Evolutionary conservation across 2,113 vertebrate genomes (phyloP), one percentile per base, ranked within the genome.

Genomic region (Phrynosoma platyrhinos): DNA sequence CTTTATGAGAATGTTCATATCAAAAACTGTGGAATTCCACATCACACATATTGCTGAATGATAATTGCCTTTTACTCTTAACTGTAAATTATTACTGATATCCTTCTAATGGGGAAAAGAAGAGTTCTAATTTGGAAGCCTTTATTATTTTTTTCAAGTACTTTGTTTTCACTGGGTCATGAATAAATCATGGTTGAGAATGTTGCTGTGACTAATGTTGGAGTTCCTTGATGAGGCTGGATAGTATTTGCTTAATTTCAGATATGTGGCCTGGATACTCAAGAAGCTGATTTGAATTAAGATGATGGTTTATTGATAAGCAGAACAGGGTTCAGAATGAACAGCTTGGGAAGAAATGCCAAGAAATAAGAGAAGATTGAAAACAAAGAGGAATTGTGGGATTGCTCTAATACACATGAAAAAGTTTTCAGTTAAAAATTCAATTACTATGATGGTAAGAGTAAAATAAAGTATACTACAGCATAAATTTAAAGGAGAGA

Each of bases 201-300:
- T 25, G 1, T 13, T 78, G 58, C 69, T 86, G 9, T 2, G 3
- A 79, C 58, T 68, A 1, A 8, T 58, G 71, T 0, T 83, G 47
- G n/a, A 89, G 64, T 32, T 90, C 66, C 2, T 72, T 82, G 64
- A 42, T 78, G 8, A 75, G 4, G 82, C 77, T 8, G 64, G 10
- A 47, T 53, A 68, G 42, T 74, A 23, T 83, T 90, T 47, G 0
- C 79, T 83, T 82, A 85, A 83, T 84, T 68, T 88, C 47, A 91
- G 20, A 82, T 82, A 47, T 77, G 9, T 80, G 52, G 40, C 23
- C 58, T 91, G 83, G 20, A 40, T 90, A 86, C 91, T 85, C 90
- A 91, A 92, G 91, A 86, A 14, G 75, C 36, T 89, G 64, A 53
- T 89, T 78, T 90, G 85, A 92, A 87, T 94, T 91, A 90, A 42